phyloP scores from a whole-genome alignment of 2,797 vertebrate species.

The Gymnopithys bicolor region DNA sequence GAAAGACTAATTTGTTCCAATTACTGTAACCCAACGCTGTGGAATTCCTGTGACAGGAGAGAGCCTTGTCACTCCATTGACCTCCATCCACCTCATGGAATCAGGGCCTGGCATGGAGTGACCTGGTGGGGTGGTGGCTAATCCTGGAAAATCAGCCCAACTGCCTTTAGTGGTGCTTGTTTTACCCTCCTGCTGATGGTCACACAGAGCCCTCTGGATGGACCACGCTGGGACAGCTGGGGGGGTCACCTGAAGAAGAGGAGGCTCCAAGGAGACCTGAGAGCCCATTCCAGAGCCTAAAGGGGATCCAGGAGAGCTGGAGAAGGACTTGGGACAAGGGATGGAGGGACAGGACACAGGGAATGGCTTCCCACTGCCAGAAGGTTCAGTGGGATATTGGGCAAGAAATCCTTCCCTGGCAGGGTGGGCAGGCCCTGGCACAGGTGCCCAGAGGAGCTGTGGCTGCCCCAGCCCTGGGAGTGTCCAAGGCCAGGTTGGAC shows the following conservation, averaged over 20 bases:
- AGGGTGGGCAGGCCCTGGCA: too few species aligned
- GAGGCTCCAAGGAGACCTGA: not conserved
- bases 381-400: too few species aligned
- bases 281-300: fast-evolving
- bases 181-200: fast-evolving
- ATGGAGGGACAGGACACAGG: too few species aligned
- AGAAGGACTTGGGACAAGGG: too few species aligned
- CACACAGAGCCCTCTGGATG: not conserved
- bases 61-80: not conserved
- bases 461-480: too few species aligned
- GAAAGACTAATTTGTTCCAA: not conserved
- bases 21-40: not conserved
- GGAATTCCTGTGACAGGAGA: not conserved
- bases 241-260: fast-evolving
- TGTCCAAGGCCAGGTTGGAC: too few species aligned
- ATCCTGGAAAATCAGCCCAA: not conserved
- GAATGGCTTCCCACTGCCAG: too few species aligned
- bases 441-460: too few species aligned
- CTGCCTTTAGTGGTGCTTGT: not conserved
- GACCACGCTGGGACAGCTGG: not conserved
- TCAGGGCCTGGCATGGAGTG: not conserved
- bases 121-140: too few species aligned
- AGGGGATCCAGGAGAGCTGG: not conserved
- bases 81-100: not conserved
- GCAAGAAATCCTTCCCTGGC: too few species aligned